These are phyloP conservation scores for Varanus komodoensis DNA, from an alignment of 2,113 vertebrate genomes.

Conservation along the genomic window DNA sequence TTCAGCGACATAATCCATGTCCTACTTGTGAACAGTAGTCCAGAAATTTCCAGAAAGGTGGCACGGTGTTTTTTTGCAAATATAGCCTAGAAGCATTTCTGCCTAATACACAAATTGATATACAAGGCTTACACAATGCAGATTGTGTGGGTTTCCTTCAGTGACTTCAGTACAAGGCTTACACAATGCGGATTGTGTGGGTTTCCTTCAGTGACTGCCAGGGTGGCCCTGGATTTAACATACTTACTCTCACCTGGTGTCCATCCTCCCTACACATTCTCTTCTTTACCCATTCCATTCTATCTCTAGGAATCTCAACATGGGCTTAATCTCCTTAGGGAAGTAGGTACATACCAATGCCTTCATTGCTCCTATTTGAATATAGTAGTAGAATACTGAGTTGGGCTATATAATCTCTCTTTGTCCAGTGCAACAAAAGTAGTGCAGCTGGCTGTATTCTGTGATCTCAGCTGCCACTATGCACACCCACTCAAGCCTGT, in stretches of 20 bases:
- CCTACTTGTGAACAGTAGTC: neutral
- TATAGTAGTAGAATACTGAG: neutral
- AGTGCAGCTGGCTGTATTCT: neutral
- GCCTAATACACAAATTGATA: neutral
- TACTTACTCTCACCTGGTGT: neutral
- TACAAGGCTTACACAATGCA: neutral
- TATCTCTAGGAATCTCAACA: neutral
- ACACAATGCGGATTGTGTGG: neutral
- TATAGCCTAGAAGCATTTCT: neutral
- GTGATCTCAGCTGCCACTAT: neutral
- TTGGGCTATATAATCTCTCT: neutral
- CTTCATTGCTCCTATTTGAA: neutral
- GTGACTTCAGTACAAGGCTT: no score
- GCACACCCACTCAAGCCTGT: neutral
- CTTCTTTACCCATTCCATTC: neutral
- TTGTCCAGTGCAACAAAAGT: neutral
- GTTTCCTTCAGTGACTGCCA: neutral
- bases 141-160: neutral
- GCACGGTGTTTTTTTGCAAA: no score
- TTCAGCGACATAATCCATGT: neutral
- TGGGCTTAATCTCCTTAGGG: neutral
- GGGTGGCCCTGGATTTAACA: neutral
- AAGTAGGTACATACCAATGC: neutral
- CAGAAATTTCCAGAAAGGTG: neutral
- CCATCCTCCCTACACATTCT: neutral